Evolutionary conservation across 2,888 invertebrate genomes (phyloP), one percentile per base, ranked within the genome.

Genomic region (Cataglyphis rosenhaueri): DNA sequence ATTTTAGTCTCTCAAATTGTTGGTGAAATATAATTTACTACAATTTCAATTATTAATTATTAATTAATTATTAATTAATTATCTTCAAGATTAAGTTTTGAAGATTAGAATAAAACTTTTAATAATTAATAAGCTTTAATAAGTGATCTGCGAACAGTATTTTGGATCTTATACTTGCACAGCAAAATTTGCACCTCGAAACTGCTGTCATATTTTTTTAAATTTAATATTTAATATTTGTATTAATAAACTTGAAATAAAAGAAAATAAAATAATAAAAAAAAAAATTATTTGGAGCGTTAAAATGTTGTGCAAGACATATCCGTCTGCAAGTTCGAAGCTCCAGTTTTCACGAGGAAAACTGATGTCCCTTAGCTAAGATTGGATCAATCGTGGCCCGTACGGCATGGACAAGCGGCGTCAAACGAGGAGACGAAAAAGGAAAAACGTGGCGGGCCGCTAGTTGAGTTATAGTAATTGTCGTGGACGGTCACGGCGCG

Each of bases 401-500:
- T n/a, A n/a, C 25, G 29, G 52, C 32, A 68, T 21, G 78, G 59
- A 73, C 74, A 74, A 79, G 78, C 78, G 78, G 32, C 59, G 74
- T 66, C 25, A 79, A 78, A 68, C 12, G 12, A 62, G 57, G 18
- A 18, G 5, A 48, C 52, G 41, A 59, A 68, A 25, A 71, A 71
- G 55, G 48, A 65, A 71, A 35, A 59, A 25, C 10, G 35, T 57
- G 6, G 6, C 21, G 10, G 10, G 21, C 15, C 68, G 75, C n/a
- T 25, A 81, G 68, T 64, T 78, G 85, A 87, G 78, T 83, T 79
- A 65, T 64, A 66, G 75, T 85, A 85, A 87, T 87, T 81, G 87
- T 81, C 65, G 65, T 41, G 70, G 78, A 64, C 35, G 61, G 59
- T 70, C 68, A 41, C 59, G 82, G 15, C 48, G 70, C 21, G 61